Percentiles rank a stretch among this genome's conserved stretches.
Conservation (phyloP, 1,140 invertebrate species). For the Oedothorax gibbosus region DNA sequence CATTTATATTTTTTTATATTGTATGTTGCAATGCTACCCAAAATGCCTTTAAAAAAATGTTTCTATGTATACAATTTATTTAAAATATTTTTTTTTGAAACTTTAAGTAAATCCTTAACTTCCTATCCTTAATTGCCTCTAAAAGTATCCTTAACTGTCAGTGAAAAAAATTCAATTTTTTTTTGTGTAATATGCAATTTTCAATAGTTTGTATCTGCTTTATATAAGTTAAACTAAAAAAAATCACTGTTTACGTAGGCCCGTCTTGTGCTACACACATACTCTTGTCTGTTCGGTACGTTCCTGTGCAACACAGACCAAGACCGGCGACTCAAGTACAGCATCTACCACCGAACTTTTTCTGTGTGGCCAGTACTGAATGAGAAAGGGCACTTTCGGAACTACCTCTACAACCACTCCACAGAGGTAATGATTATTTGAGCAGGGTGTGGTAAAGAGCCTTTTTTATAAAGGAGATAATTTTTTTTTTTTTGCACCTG, state of each 20-base stretch:
- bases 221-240: no score
- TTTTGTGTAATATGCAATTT: neutral
- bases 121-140: neutral
- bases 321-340: constrained; percentile 76
- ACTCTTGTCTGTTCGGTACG: constrained; percentile 96
- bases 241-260: neutral
- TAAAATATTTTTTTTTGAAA: neutral
- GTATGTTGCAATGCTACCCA: no score
- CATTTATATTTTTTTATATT: neutral
- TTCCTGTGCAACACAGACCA: constrained; percentile 92
- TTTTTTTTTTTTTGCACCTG: neutral
- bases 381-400: constrained; percentile 79
- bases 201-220: neutral
- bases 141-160: neutral
- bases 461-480: no score
- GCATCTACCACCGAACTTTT: constrained; percentile 80
- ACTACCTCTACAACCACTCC: constrained; percentile 80
- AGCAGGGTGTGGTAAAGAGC: no score
- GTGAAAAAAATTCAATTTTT: no score
- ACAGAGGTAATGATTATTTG: constrained; percentile 65
- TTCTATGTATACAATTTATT: neutral
- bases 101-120: neutral
- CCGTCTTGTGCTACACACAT: constrained; percentile 93
- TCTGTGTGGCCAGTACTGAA: constrained; percentile 80
- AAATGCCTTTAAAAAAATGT: neutral